phyloP scores from a whole-genome alignment of 1,140 invertebrate genomes.

The Bacillus rossius region DNA sequence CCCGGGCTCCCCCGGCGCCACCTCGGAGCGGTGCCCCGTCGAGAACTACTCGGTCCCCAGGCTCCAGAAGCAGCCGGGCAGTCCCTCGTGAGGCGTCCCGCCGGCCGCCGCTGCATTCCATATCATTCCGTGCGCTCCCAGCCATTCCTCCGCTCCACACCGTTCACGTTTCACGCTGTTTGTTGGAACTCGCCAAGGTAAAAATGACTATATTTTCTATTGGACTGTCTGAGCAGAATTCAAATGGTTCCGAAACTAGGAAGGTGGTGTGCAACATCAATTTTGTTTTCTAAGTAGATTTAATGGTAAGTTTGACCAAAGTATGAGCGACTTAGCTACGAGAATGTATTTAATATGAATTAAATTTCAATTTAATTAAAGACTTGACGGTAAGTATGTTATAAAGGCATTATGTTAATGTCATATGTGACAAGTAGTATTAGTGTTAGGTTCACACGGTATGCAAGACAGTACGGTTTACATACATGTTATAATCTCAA shows the following conservation, averaged over 20 bases:
- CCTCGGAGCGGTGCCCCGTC: neutral
- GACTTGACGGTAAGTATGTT: too few relatives aligned
- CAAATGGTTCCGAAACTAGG: neutral
- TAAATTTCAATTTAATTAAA: too few relatives aligned
- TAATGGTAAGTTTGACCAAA: neutral
- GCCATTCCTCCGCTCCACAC: neutral
- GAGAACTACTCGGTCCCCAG: slow-evolving; percentile 53
- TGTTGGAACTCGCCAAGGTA: too few relatives aligned
- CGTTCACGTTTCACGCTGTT: neutral
- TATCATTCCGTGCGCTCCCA: slow-evolving; percentile 3
- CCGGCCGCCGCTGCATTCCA: neutral
- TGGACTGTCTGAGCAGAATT: neutral
- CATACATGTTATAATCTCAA: too few relatives aligned
- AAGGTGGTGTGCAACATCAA: neutral
- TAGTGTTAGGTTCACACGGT: too few relatives aligned
- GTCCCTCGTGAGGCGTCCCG: neutral
- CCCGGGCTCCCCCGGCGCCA: slow-evolving; percentile 33
- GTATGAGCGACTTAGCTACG: neutral
- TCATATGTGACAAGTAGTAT: too few relatives aligned
- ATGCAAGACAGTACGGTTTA: too few relatives aligned
- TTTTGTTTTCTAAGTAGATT: neutral
- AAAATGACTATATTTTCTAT: too few relatives aligned
- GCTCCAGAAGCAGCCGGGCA: slow-evolving; percentile 34
- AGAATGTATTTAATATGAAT: too few relatives aligned
- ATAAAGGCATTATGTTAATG: too few relatives aligned